Evolutionary conservation across 2,113 vertebrate genomes (phyloP).

Genomic region (Anas platyrhynchos): DNA sequence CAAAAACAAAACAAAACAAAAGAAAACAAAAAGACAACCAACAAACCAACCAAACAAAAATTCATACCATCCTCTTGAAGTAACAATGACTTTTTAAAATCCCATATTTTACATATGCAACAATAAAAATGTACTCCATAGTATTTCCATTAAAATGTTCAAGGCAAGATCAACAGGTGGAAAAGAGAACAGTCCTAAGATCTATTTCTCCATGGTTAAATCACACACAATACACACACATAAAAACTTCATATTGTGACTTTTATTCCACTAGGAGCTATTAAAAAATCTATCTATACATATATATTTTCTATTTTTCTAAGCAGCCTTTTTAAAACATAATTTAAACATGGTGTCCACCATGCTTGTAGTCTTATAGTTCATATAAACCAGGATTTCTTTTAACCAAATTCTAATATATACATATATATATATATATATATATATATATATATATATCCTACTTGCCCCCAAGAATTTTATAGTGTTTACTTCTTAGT

Average conservation of each 20-base stretch:
- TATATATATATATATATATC: not conserved
- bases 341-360: not conserved
- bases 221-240: not conserved
- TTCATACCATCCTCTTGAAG: not conserved
- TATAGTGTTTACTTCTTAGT: slow-evolving; percentile 47
- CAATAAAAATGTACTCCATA: not conserved
- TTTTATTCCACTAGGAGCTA: not conserved
- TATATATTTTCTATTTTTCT: not conserved
- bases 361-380: not conserved
- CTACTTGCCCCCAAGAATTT: not conserved
- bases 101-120: not conserved
- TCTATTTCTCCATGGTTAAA: not conserved
- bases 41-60: no score
- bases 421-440: not conserved
- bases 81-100: slow-evolving; percentile 25
- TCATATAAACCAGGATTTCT: not conserved
- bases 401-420: not conserved
- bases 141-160: not conserved
- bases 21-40: no score
- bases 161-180: not conserved
- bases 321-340: not conserved
- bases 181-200: not conserved
- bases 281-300: not conserved
- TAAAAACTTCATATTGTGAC: not conserved
- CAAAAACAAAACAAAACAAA: not conserved